These are phyloP conservation scores for Cyclura pinguis DNA, from an alignment of 2,797 vertebrate species.

Conservation along the genomic window DNA sequence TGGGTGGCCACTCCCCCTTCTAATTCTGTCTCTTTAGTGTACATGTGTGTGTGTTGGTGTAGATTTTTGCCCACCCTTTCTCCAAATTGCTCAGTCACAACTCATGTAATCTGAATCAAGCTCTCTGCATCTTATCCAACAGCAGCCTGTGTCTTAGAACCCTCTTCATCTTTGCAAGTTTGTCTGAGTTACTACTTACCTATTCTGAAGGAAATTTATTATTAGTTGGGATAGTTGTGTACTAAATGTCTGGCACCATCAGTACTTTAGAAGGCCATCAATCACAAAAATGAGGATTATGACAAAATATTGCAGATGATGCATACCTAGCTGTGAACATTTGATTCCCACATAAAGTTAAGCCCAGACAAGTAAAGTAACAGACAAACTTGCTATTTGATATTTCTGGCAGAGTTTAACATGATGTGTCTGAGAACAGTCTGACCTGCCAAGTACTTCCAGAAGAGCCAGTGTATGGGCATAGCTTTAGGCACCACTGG, in stretches of 20 bases:
- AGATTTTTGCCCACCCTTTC: too few relatives aligned
- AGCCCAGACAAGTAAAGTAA: too few relatives aligned
- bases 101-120: too few relatives aligned
- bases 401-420: neutral
- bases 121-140: too few relatives aligned
- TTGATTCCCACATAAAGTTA: neutral
- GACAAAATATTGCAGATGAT: neutral
- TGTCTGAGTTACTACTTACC: too few relatives aligned
- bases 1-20: too few relatives aligned
- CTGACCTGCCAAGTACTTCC: conserved; percentile 7
- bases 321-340: neutral
- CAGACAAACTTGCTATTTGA: neutral
- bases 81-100: too few relatives aligned
- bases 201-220: neutral
- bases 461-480: neutral
- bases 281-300: neutral
- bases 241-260: neutral
- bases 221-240: neutral
- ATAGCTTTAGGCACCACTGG: neutral
- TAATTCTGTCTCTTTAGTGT: too few relatives aligned
- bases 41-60: too few relatives aligned
- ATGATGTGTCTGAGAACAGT: neutral
- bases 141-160: too few relatives aligned
- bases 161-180: too few relatives aligned
- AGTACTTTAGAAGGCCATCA: neutral